Evolutionary conservation across 2,113 vertebrate species (phyloP), one percentile per base, ranked within the genome.

Genomic region (Pelecanoides urinatrix): DNA sequence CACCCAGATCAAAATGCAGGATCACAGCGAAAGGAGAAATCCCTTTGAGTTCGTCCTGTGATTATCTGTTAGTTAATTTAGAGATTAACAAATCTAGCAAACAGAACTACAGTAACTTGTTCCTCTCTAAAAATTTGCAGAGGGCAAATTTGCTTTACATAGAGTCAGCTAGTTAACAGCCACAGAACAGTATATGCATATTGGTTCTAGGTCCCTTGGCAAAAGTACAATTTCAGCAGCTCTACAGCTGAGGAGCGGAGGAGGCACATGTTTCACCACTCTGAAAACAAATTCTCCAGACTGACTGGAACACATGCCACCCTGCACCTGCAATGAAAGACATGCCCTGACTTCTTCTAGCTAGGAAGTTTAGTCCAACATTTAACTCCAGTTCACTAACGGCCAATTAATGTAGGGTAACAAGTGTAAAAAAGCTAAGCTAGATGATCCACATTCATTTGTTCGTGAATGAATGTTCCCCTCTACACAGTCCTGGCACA

Each of bases 391-490:
- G 11, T 30, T 59, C 49, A 83, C 22, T 49, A 68, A 55, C 0
- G 0, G 45, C 16, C 67, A 83, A 53, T 53, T 53, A 74, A 82
- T 8, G 5, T 6, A 67, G 32, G 26, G 8, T 73, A 89, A 38
- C 8, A 85, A 67, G 16, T 3, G 2, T 63, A 50, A 71, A 82
- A 94, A 45, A 30, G 21, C 36, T 40, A 67, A 5, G 0, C 8
- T 25, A 72, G 52, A 40, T 52, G 56, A 92, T 9, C 27, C 0
- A 1, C 18, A 9, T 15, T 63, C 34, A 55, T 59, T 74, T 59
- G 26, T 27, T 65, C 34, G 50, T 45, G 22, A 81, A 47, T 0
- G 0, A 6, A 38, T 10, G 50, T 6, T 88, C 11, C 49, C 52
- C 30, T 77, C 17, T 0, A 2, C 59, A 21, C n/a, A 80, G 59